Evolutionary conservation across 2,797 vertebrate species (phyloP), one percentile per base, ranked within the genome.

Genomic region (Dallia pectoralis): DNA sequence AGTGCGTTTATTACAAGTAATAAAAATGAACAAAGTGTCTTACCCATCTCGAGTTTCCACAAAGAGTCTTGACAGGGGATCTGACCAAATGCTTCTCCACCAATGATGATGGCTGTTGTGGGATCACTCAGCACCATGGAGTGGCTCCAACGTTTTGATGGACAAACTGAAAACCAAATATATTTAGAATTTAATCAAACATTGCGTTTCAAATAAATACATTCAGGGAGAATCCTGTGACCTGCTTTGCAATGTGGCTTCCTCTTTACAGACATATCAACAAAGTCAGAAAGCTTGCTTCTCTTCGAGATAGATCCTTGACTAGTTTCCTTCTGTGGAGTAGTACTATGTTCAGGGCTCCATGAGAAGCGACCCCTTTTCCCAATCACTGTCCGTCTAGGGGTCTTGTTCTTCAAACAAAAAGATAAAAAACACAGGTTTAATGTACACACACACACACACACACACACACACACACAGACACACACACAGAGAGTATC

Each of bases 11-110:
- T 4, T 15, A 30, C 29, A 63, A 63, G 61, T 30, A 29, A 30
- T 62, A 12, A 62, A 32, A 16, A 63, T 30, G 12, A 18, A 27
- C 15, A 30, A 62, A 62, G 12, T 12, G 59, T 30, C 72, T 11
- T 67, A 97, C 96, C 96, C 19, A 95, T 91, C 86, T 97, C 95
- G 4, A 97, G 90, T 82, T 96, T 97, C 96, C 96, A 94, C 30
- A 96, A 69, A 0, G 79, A 87, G 82, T 95, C 95, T 61, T 83
- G 73, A 86, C 93, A 93, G 64, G 79, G 75, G 73, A 77, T 86
- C 29, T 94, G 91, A 73, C 91, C 74, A 0, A 80, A 70, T 0
- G 91, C 91, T 87, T 95, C 94, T 66, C 96, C 96, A 62, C 96
- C 96, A 2, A 97, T 91, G 72, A 97, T 86, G 84, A 97, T 68